Evolutionary conservation across 2,888 invertebrate species (phyloP), one percentile per base, ranked within the genome.

Genomic region (Kryphioiulus occultus): DNA sequence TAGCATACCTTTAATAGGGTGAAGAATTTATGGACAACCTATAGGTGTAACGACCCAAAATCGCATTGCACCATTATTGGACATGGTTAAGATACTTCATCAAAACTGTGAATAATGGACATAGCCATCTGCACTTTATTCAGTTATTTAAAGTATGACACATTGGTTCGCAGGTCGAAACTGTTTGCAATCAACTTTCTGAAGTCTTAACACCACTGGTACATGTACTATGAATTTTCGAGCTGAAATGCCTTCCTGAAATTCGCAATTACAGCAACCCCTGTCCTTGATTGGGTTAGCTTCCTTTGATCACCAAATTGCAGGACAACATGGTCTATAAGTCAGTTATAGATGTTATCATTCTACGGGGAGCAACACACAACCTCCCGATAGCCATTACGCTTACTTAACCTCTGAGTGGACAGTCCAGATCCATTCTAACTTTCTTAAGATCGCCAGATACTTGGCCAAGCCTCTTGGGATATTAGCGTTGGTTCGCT

Each of bases 381-480:
- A 30, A 26, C 78, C 78, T 68, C 78, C 78, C 78, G 30, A 78
- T 78, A 78, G 78, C 78, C 78, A 78, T 78, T 78, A 78, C 78
- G 78, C 78, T 78, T 30, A 78, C 78, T 78, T 78, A 78, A 78
- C 78, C 78, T 78, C 30, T 78, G 78, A 78, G 78, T 78, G 78
- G 78, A 78, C 78, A 78, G 78, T 30, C 78, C 78, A 78, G 78
- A 78, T 78, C 78, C 78, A 78, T 78, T 78, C 78, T 30, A 78
- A 15, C 78, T 78, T 78, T 78, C 78, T 78, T 78, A 78, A 78
- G 78, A 78, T 78, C 30, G 26, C 15, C 17, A 30, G 78, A 78
- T 78, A 30, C 15, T 1, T 78, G 26, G 78, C 30, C 78, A 78
- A 78, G 30, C 78, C 78, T 5, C 78, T 78, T 10, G 78, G 78